Evolutionary conservation across 2,113 vertebrate genomes (phyloP).

Genomic region (Melanerpes aurifrons): DNA sequence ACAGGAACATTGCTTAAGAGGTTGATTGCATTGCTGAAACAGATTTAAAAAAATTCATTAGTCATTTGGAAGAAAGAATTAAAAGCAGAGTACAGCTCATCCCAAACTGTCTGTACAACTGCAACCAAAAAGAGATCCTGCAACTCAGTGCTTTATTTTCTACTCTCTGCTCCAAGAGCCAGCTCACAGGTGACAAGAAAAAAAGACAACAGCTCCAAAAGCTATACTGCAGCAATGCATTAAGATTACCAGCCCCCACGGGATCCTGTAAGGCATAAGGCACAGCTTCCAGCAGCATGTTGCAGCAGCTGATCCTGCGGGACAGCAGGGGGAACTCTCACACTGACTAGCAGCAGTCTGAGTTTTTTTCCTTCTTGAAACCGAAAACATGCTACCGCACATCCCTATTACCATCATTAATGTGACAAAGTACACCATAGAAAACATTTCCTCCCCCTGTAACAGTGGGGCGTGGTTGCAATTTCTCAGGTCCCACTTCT

Average conservation of each 20-base stretch:
- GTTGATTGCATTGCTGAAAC: constrained; percentile 92
- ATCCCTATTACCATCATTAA: not conserved
- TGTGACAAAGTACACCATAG: not conserved
- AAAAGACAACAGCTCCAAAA: not conserved
- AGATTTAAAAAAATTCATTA: constrained; percentile 70
- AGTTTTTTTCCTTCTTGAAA: not conserved
- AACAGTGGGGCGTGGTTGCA: not conserved
- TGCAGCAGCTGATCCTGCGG: not conserved
- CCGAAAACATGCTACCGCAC: not conserved
- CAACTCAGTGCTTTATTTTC: constrained; percentile 14
- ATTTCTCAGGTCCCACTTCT: not conserved
- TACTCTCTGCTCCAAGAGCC: not conserved
- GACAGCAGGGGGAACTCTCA: constrained; percentile 79
- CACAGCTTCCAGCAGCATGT: not conserved
- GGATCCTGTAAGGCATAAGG: not conserved
- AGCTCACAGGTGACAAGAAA: not conserved
- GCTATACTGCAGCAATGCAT: not conserved
- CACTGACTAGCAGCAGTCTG: constrained; percentile 10
- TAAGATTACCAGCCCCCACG: not conserved
- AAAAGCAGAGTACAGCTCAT: not conserved
- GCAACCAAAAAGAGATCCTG: not conserved
- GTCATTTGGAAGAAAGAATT: constrained; percentile 36
- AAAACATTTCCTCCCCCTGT: not conserved
- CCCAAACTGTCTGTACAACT: constrained; percentile 8
- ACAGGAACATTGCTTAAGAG: constrained; percentile 95